Percentiles rank a stretch among this genome's conserved stretches.
phyloP scores from a whole-genome alignment of 2,113 vertebrate genomes.

The Nannobrachium achirus region DNA sequence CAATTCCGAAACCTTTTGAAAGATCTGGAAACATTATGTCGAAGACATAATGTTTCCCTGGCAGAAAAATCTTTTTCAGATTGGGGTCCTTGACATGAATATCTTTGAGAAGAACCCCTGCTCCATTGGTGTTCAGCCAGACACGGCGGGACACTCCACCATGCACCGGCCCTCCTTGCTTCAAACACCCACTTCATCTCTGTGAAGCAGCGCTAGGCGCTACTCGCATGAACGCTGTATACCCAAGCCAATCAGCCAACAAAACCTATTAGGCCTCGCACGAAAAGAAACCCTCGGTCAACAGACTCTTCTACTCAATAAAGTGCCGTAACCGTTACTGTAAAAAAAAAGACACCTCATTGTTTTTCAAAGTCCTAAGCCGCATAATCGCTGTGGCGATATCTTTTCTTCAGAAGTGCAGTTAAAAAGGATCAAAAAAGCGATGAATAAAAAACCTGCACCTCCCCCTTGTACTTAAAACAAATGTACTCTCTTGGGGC shows the following conservation, averaged over 20 bases:
- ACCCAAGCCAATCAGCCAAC: conserved; percentile 38
- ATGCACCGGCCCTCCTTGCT: conserved; percentile 23
- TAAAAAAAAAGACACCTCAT: background rate
- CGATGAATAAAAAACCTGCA: conserved; percentile 1
- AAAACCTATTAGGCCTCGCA: conserved; percentile 8
- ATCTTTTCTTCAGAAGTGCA: conserved; percentile 75
- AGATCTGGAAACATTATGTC: no score
- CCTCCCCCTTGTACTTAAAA: conserved; percentile 78
- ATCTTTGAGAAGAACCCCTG: no score
- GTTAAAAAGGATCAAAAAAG: conserved; percentile 74
- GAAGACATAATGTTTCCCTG: no score
- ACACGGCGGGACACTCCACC: background rate
- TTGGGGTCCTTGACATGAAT: no score
- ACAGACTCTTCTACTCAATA: conserved; percentile 28
- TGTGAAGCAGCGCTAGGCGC: background rate
- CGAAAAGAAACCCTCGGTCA: conserved; percentile 22
- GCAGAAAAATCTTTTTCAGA: no score
- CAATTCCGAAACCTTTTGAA: no score
- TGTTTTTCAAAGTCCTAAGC: conserved; percentile 54
- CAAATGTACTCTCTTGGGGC: conserved; percentile 88
- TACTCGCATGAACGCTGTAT: conserved; percentile 31
- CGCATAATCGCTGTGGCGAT: conserved; percentile 32
- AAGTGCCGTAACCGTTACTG: conserved; percentile 15
- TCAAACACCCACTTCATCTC: conserved; percentile 36
- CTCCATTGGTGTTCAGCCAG: background rate